Evolutionary conservation across 2,797 vertebrate species (phyloP).

Genomic region (Tokudaia muenninki): DNA sequence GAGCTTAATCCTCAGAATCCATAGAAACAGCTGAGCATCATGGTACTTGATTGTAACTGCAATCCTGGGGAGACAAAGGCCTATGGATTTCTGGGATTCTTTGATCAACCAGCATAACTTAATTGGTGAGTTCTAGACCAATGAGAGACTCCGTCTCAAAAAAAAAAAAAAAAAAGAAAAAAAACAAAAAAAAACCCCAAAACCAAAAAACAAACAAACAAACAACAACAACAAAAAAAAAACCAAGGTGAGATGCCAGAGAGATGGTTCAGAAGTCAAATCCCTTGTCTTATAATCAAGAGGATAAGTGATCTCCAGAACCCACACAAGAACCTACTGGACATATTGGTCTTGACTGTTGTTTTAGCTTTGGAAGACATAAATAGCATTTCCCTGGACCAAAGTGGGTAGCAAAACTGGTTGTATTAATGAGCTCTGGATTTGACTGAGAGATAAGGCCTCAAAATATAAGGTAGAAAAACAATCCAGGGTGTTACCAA

Average conservation of each 20-base stretch:
- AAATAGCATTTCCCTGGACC: background rate
- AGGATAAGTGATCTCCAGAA: background rate
- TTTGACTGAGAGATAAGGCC: background rate
- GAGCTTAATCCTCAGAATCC: background rate
- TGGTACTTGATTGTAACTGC: background rate
- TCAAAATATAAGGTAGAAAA: background rate
- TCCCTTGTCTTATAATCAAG: background rate
- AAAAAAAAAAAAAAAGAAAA: too few relatives aligned
- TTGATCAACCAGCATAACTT: background rate
- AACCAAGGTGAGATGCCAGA: background rate
- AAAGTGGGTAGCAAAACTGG: background rate
- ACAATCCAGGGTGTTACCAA: background rate
- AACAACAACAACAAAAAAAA: too few relatives aligned
- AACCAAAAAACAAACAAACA: too few relatives aligned
- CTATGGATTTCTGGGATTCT: background rate
- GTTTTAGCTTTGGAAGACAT: background rate
- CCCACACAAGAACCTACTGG: background rate
- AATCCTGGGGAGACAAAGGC: background rate
- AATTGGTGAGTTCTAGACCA: background rate
- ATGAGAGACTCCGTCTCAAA: background rate
- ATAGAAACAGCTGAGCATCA: background rate
- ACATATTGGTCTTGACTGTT: background rate
- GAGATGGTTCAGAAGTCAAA: background rate
- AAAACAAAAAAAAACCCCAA: too few relatives aligned
- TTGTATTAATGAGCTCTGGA: background rate